phyloP scores from a whole-genome alignment of 2,797 vertebrate species.

The Sciaenops ocellatus region DNA sequence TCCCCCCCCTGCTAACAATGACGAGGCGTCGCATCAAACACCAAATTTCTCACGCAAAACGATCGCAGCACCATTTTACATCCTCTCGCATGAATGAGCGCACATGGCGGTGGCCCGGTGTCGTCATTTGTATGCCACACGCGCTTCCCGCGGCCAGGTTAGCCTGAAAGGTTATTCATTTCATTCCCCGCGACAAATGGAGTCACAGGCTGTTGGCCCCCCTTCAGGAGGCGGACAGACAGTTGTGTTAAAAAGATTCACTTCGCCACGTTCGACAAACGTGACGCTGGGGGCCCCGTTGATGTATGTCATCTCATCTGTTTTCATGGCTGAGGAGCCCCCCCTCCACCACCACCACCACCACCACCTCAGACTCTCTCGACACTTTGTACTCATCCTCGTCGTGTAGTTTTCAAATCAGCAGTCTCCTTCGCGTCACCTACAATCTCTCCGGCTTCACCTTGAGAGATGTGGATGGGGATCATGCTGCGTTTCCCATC shows the following conservation, averaged over 20 bases:
- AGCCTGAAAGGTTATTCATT: conserved; percentile 75
- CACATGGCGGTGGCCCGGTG: background rate
- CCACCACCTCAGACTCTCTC: conserved; percentile 7
- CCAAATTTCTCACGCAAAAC: conserved; percentile 30
- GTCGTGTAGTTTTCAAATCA: conserved; percentile 42
- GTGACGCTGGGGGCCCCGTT: conserved; percentile 28
- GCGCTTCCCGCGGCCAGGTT: conserved; percentile 59
- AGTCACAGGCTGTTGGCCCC: conserved; percentile 67
- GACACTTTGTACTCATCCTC: conserved; percentile 37
- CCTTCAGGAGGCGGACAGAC: conserved; percentile 53
- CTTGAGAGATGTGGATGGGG: conserved; percentile 11
- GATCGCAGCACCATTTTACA: conserved; percentile 42
- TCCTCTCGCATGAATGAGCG: conserved; percentile 37
- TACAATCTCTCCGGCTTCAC: conserved; percentile 13
- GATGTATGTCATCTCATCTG: conserved; percentile 50
- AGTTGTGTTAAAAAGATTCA: conserved; percentile 72
- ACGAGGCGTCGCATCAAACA: conserved; percentile 18
- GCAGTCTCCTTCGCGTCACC: conserved; percentile 59
- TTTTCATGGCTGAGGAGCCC: conserved; percentile 24
- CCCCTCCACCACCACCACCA: no score
- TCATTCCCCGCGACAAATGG: conserved; percentile 69
- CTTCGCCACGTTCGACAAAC: conserved; percentile 46
- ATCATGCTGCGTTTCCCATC: conserved; percentile 18
- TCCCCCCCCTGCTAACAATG: conserved; percentile 42
- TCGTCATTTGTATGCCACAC: conserved; percentile 62